Evolutionary conservation across 1,140 invertebrate genomes (phyloP).

Genomic region (Pygmarrhopalites habei): DNA sequence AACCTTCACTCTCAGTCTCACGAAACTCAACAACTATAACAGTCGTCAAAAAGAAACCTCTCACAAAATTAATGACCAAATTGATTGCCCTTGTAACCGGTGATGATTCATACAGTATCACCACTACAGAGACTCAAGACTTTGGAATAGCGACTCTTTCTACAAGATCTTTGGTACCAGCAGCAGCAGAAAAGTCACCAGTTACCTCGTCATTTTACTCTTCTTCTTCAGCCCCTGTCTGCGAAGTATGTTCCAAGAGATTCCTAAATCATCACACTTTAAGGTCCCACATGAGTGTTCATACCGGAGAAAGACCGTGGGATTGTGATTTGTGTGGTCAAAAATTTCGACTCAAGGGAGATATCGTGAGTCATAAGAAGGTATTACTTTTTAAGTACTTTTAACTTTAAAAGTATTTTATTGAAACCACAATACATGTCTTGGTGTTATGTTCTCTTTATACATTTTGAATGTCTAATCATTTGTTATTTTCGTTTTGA

Average conservation of each 20-base stretch:
- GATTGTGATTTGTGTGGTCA: neutral
- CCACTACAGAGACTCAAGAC: neutral
- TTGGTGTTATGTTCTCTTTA: too few species aligned
- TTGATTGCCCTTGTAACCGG: neutral
- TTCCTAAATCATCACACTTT: neutral
- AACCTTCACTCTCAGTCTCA: neutral
- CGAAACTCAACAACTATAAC: neutral
- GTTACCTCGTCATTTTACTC: neutral
- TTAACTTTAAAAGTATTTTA: too few species aligned
- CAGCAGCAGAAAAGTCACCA: neutral
- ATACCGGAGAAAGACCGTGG: conserved; percentile 5
- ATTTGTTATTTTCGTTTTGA: too few species aligned
- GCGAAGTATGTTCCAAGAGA: too few species aligned
- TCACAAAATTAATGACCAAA: neutral
- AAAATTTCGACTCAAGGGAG: conserved; percentile 1
- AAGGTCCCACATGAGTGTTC: neutral
- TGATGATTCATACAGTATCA: neutral
- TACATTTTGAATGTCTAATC: too few species aligned
- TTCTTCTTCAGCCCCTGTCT: neutral
- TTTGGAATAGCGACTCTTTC: neutral
- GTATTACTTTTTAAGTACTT: too few species aligned
- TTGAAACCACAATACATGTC: too few species aligned
- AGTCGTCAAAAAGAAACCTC: neutral
- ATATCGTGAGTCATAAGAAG: conserved; percentile 10
- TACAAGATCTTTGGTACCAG: neutral